A percentile compares a stretch with the other conserved stretches of the same genome.
These are phyloP conservation scores for Daubentonia madagascariensis DNA, from an alignment of 2,113 vertebrate species.

Conservation along the genomic window DNA sequence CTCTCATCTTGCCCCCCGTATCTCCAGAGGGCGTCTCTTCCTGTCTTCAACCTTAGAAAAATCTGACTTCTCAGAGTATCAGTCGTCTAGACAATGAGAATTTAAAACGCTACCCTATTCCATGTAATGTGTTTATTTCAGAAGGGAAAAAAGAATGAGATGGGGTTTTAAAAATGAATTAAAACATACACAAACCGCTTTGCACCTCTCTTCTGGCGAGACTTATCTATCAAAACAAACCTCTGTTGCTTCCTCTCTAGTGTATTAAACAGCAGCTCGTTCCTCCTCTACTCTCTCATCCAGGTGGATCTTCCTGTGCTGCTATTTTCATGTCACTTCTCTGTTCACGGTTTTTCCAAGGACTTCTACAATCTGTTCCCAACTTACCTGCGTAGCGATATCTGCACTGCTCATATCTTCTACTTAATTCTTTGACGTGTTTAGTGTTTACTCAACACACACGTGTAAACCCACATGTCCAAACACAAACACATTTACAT, in stretches of 20 bases:
- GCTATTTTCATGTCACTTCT: constrained; percentile 30
- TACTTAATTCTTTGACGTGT: background rate
- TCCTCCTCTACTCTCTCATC: background rate
- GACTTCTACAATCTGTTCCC: background rate
- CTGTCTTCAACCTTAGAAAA: background rate
- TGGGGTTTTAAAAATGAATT: background rate
- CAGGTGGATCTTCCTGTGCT: background rate
- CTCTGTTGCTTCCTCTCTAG: background rate
- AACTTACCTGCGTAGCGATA: background rate
- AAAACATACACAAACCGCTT: background rate
- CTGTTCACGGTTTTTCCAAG: background rate
- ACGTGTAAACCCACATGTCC: background rate
- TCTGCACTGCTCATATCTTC: background rate
- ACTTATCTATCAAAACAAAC: background rate
- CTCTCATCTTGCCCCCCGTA: background rate
- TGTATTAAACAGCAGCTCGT: constrained; percentile 3
- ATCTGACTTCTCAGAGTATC: constrained; percentile 4
- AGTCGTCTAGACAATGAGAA: background rate
- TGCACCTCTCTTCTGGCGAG: background rate
- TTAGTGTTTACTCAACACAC: background rate
- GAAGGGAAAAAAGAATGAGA: background rate
- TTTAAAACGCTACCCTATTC: background rate
- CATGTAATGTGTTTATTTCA: background rate
- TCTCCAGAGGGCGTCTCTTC: background rate
- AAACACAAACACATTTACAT: background rate